These are phyloP conservation scores for Cremastinae sp. DNA, from an alignment of 2,888 invertebrate genomes.

Conservation along the genomic window DNA sequence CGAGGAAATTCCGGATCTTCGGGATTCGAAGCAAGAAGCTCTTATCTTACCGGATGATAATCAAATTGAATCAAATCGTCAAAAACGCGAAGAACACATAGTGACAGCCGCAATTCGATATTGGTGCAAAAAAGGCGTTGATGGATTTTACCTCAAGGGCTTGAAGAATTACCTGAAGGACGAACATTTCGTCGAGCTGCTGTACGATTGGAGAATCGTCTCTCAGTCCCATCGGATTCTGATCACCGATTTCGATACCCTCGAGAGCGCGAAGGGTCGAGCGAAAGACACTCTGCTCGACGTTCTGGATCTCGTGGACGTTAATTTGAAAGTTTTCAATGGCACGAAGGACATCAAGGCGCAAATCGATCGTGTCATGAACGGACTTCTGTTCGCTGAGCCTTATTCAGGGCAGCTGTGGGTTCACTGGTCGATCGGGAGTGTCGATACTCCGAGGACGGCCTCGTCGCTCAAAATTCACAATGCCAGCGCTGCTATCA, in stretches of 20 bases:
- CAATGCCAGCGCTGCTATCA: constrained; percentile 86
- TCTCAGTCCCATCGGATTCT: constrained; percentile 84
- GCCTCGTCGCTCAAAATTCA: constrained; percentile 80
- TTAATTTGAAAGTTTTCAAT: constrained; percentile 83
- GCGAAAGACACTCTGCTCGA: constrained; percentile 84
- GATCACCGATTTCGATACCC: constrained; percentile 84
- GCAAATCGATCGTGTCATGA: constrained; percentile 83
- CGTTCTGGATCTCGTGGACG: constrained; percentile 87
- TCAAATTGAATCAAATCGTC: too few relatives aligned
- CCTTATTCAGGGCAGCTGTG: constrained; percentile 84
- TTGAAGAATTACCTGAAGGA: constrained; percentile 86
- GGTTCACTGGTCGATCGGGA: constrained; percentile 90
- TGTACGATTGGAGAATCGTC: constrained; percentile 86
- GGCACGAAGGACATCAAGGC: constrained; percentile 83
- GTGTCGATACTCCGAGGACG: constrained; percentile 84
- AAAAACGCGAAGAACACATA: constrained; percentile 60
- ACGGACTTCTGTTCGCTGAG: constrained; percentile 82
- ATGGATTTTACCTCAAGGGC: constrained; percentile 94
- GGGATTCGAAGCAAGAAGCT: constrained; percentile 55
- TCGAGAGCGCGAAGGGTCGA: constrained; percentile 80
- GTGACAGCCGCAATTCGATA: constrained; percentile 84
- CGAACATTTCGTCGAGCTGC: constrained; percentile 82
- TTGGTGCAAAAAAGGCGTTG: constrained; percentile 89
- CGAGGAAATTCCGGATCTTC: constrained; percentile 30
- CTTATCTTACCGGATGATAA: constrained; percentile 56